Conservation (phyloP, 2,888 invertebrate genomes). For the Cyaniris semiargus region DNA sequence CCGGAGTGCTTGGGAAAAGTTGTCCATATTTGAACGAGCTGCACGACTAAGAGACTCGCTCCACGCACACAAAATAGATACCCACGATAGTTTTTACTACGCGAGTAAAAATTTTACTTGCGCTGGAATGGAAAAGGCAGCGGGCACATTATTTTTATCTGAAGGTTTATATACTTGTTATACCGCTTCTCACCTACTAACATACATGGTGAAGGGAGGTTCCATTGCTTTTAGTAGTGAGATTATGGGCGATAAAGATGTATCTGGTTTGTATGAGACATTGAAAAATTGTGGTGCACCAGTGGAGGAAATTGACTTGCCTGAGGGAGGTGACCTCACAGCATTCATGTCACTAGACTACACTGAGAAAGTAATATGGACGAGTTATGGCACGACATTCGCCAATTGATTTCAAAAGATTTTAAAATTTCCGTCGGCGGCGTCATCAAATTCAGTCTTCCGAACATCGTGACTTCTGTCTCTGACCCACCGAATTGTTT, state of each 20-base stretch:
- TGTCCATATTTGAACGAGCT: background rate
- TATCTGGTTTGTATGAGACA: background rate
- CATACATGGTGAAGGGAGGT: background rate
- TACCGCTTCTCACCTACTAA: background rate
- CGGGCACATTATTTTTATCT: too few relatives aligned
- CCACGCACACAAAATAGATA: background rate
- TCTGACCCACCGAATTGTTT: too few relatives aligned
- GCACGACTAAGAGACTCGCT: background rate
- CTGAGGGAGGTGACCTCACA: background rate
- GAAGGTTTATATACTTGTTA: background rate
- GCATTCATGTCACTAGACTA: background rate
- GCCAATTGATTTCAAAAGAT: background rate
- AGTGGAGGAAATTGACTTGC: background rate
- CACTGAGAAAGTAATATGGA: background rate
- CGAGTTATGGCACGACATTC: slow-evolving; percentile 16
- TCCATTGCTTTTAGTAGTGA: background rate
- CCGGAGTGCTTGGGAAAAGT: background rate
- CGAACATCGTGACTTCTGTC: too few relatives aligned
- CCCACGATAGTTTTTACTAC: background rate
- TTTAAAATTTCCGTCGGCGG: too few relatives aligned
- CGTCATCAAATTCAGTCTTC: too few relatives aligned
- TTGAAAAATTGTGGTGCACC: background rate
- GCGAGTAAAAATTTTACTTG: background rate
- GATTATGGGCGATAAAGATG: background rate
- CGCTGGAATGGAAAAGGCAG: background rate